Evolutionary conservation across 2,113 vertebrate genomes (phyloP), one percentile per base, ranked within the genome.

Genomic region (Formicarius rufipectus): DNA sequence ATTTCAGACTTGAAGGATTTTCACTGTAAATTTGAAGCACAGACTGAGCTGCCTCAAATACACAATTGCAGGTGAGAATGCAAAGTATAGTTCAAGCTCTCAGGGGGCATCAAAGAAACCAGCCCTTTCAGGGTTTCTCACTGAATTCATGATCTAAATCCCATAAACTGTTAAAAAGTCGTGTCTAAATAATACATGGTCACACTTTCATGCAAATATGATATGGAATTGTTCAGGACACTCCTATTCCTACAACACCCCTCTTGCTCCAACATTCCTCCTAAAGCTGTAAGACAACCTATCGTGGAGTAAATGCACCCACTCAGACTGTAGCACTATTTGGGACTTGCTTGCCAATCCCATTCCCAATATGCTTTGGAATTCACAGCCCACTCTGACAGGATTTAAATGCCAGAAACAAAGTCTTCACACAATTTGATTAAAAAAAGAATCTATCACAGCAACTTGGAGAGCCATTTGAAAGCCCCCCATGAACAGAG

Each of bases 261-360:
- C 52, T 14, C 25, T 44, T n/a, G 9, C 72, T 53, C 24, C 9
- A 1, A 2, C 0, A 0, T 4, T 8, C 3, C 59, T 63, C 80
- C 84, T 16, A 2, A 28, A 40, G 42, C 66, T 59, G 31, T 9
- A 13, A 28, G 31, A 27, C 5, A 12, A 1, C 27, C n/a, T n/a
- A n/a, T 42, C 47, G 14, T 2, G 13, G 33, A 40, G 7, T 5
- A 4, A 59, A 33, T 4, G 6, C 63, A 44, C 27, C 40, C 14
- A 4, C 27, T 22, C 31, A 14, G 18, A 13, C 19, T 4, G 12
- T 7, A 45, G 39, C 20, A 33, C 47, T 5, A 6, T 10, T 3
- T 37, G 24, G 39, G 12, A 44, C 40, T 10, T 5, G n/a, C 28
- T 10, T 9, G 5, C 21, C 31, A 27, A 24, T 39, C 6, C 47